These are phyloP conservation scores for Heliconius himera DNA, from an alignment of 1,140 invertebrate species.

Conservation along the genomic window DNA sequence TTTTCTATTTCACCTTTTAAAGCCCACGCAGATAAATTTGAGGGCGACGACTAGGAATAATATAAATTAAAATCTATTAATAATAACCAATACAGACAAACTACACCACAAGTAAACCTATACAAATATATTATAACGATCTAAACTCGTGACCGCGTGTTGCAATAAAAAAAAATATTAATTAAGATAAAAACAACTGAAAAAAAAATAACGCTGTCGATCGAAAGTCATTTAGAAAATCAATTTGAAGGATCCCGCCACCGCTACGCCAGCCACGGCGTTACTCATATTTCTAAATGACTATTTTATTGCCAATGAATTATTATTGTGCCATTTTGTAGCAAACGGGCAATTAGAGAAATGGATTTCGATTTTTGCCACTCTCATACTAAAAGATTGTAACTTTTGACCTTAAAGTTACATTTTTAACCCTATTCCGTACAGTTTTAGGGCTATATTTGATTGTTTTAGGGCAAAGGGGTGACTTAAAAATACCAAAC, in stretches of 20 bases:
- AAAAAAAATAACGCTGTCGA: neutral
- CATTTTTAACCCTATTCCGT: neutral
- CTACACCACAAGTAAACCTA: neutral
- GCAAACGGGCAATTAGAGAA: constrained; percentile 56
- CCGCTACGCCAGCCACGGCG: neutral
- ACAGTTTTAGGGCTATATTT: neutral
- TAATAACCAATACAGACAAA: neutral
- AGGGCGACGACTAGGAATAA: neutral
- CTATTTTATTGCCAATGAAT: constrained; percentile 59
- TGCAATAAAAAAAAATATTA: neutral
- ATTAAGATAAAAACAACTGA: neutral
- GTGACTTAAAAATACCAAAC: constrained; percentile 27
- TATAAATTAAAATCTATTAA: neutral
- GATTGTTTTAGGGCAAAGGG: neutral
- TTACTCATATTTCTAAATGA: constrained; percentile 46
- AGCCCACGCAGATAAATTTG: too few species aligned
- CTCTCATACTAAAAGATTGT: constrained; percentile 11
- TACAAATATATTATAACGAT: neutral
- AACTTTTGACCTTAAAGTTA: neutral
- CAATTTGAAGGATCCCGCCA: constrained; percentile 36
- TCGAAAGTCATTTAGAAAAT: constrained; percentile 34
- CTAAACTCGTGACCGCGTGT: neutral
- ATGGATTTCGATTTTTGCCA: constrained; percentile 54
- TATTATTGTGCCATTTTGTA: constrained; percentile 59
- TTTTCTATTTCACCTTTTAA: too few species aligned